A percentile compares a stretch with the other conserved stretches of the same genome.
Conservation (phyloP, 2,888 invertebrate species). For the Pediacus dermestoides region DNA sequence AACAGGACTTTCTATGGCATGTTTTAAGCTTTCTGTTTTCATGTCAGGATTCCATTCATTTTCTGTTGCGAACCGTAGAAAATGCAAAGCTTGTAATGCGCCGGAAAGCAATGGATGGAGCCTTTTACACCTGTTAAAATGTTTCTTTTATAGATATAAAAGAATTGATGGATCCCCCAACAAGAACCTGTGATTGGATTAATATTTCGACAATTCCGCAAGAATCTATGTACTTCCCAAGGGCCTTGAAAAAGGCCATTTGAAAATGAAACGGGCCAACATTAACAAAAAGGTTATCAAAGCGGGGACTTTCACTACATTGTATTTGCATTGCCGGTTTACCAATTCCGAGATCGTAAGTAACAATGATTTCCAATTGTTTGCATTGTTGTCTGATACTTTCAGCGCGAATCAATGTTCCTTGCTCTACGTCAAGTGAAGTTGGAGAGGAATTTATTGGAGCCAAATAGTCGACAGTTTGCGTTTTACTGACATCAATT, state of each 20-base stretch:
- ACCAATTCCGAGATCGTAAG: slow-evolving; percentile 38
- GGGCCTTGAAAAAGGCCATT: slow-evolving; percentile 38
- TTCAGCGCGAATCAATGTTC: not conserved
- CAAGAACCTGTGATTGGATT: too few relatives aligned
- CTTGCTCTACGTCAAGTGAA: slow-evolving; percentile 19
- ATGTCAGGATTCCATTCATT: not conserved
- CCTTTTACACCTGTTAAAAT: not conserved
- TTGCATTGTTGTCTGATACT: slow-evolving; percentile 28
- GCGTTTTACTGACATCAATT: slow-evolving; percentile 25
- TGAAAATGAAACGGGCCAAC: slow-evolving; percentile 35
- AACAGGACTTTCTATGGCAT: too few relatives aligned
- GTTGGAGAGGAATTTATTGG: slow-evolving; percentile 38
- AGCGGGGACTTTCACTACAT: slow-evolving; percentile 25
- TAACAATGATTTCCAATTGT: slow-evolving; percentile 30
- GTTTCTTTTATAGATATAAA: too few relatives aligned
- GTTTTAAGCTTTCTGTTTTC: too few relatives aligned
- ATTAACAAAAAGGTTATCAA: slow-evolving; percentile 33
- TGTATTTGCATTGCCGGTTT: slow-evolving; percentile 32
- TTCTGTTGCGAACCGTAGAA: not conserved
- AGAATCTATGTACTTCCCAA: slow-evolving; percentile 38
- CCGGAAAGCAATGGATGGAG: not conserved
- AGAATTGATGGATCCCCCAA: too few relatives aligned
- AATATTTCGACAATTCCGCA: not conserved
- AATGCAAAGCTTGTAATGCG: slow-evolving; percentile 1
- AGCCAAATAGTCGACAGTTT: slow-evolving; percentile 33